Percentiles rank a stretch among this genome's conserved stretches.
These are phyloP conservation scores for Abscondita cerata DNA, from an alignment of 2,888 invertebrate species.

Conservation along the genomic window DNA sequence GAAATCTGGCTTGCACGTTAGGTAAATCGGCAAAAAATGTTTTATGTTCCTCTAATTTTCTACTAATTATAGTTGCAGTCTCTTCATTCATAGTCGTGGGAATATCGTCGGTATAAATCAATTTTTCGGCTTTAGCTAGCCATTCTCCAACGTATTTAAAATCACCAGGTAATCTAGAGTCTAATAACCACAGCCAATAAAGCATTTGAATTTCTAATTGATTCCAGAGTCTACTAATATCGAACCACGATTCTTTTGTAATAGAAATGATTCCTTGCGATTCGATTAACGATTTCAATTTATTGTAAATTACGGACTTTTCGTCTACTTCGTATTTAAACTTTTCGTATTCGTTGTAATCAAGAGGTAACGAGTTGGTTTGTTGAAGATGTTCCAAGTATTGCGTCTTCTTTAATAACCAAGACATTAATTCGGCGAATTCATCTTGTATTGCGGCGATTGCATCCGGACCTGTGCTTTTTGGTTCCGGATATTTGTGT, in stretches of 20 bases:
- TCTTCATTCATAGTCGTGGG: constrained; percentile 87
- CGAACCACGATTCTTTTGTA: constrained; percentile 85
- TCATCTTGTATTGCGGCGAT: constrained; percentile 82
- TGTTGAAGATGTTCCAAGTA: constrained; percentile 79
- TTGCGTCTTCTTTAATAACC: constrained; percentile 81
- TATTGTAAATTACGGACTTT: constrained; percentile 75
- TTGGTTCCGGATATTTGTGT: constrained; percentile 92
- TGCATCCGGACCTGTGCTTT: constrained; percentile 74
- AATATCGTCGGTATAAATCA: constrained; percentile 82
- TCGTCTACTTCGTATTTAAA: constrained; percentile 81
- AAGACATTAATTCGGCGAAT: constrained; percentile 79
- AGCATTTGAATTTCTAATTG: constrained; percentile 79
- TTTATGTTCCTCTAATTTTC: constrained; percentile 88
- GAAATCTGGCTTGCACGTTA: constrained; percentile 78
- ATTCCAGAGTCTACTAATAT: constrained; percentile 81
- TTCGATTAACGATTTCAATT: constrained; percentile 80
- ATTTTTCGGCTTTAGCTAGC: constrained; percentile 86
- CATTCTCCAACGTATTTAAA: constrained; percentile 88
- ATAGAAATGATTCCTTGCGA: constrained; percentile 83
- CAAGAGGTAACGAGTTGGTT: constrained; percentile 75
- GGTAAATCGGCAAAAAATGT: constrained; percentile 87
- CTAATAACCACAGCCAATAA: constrained; percentile 89
- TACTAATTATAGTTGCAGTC: constrained; percentile 85
- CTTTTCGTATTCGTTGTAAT: constrained; percentile 81
- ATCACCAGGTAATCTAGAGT: constrained; percentile 84